Base-by-base conservation (phyloP, 2,113 vertebrate genomes). In the Poeciliopsis turrubarensis region DNA sequence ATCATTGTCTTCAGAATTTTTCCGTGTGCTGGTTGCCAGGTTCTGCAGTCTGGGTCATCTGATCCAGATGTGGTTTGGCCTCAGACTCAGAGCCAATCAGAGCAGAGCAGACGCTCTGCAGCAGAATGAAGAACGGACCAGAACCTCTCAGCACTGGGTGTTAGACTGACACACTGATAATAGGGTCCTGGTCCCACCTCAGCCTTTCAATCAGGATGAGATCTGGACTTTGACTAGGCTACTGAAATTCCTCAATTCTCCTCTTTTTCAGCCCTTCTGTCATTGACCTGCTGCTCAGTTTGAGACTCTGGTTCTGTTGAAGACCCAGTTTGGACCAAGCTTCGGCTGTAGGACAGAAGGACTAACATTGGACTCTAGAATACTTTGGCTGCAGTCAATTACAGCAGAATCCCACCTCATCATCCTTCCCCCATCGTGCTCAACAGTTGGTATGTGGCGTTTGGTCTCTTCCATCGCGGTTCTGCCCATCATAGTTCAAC, bases 1-100 rank as follows among this genome's bases (percentile, higher is more conserved):
- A 87, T 92, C 91, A 92, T 92, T 92, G 92, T 92, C 92, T 92
- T 60, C 88, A 88, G 92, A 78, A 92, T 92, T 93, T 95, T 94
- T 94, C 93, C 93, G 77, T 90, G 75, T 85, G 77, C 68, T 67
- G 64, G 61, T 73, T 90, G 92, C 94, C 94, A 94, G 87, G 88
- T 87, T 89, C 83, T 78, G 74, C 80, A 86, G 83, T 81, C 83
- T 72, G 65, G 63, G 74, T 84, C 73, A 83, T 82, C 79, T 44
- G 54, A 91, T 94, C 92, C 94, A 94, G 94, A 94, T 94, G 94
- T 93, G 87, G 87, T 83, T 75, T 86, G 85, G 83, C 84, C 44
- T 77, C 79, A 73, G 73, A 90, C 79, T 61, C 72, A 57, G 80
- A 89, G 81, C 78, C 86, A 80, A 85, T 70, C 81, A 75, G 68